Evolutionary conservation across 2,797 vertebrate genomes (phyloP), one percentile per base, ranked within the genome.

Genomic region (Tinamus major): DNA sequence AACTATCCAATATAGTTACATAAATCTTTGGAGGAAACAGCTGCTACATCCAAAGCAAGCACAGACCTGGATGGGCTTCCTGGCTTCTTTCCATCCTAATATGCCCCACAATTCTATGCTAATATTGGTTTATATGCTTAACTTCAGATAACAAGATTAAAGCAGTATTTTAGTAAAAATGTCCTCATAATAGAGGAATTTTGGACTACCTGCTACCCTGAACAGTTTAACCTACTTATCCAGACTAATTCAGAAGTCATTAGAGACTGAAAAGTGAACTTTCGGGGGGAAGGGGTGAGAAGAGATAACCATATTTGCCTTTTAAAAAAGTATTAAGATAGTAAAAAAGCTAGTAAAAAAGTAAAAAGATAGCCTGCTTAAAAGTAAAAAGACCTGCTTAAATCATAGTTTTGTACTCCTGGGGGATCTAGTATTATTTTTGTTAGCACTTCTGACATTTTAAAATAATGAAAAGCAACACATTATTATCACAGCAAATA

Each of bases 71-170:
- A 91, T 39, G 35, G 49, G 35, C 49, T 71, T 55, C 35, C 49
- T 71, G 68, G 68, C 68, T 39, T 71, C 68, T 71, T 55, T 71
- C 49, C 68, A 71, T 41, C 56, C 35, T 3, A 44, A 39, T 23
- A 78, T 56, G 87, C 74, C 65, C 2, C 4, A 68, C 29, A 44
- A n/a, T n/a, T 37, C 65, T 33, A 82, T 86, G 81, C 53, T 79
- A 90, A 48, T 77, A 70, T 1, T 74, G 85, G 77, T 85, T 96
- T 91, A 95, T 35, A 58, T 10, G 71, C 58, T 91, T 92, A 91
- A 75, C 78, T 89, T 90, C 21, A 87, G 82, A 74, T 80, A 92
- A 93, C 49, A 85, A 91, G 72, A 90, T 94, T 93, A 94, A 63
- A 91, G 75, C 23, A 82, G 21, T 53, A 84, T 75, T 70, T 76